phyloP scores from a whole-genome alignment of 2,888 invertebrate species.

The Metopia argyrocephala region DNA sequence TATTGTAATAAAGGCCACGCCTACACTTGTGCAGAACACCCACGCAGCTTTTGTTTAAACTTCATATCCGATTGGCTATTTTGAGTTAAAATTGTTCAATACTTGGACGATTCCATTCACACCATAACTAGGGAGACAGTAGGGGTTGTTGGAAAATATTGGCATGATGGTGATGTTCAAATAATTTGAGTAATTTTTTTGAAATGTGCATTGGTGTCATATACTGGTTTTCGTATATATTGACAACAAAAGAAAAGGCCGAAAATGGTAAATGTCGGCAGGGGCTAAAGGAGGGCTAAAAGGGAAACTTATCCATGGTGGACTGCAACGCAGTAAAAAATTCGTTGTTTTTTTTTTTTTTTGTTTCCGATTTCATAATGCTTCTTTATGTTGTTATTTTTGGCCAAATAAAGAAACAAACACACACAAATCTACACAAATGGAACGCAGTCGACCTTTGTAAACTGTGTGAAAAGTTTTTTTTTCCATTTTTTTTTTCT shows the following conservation, averaged over 20 bases:
- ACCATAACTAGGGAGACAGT: background rate
- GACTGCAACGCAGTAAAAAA: slow-evolving; percentile 60
- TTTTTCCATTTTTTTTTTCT: too few species aligned
- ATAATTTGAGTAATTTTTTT: slow-evolving; percentile 56
- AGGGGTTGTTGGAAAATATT: background rate
- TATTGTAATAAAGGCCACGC: slow-evolving; percentile 50
- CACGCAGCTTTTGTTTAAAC: slow-evolving; percentile 60
- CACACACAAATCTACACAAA: background rate
- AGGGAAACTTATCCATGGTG: slow-evolving; percentile 46
- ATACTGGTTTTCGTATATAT: background rate
- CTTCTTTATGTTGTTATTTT: slow-evolving; percentile 24
- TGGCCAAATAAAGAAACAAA: background rate
- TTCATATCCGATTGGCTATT: slow-evolving; percentile 63
- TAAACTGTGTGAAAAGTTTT: slow-evolving; percentile 60
- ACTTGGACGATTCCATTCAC: background rate
- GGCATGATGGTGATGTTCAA: background rate
- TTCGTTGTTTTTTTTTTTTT: slow-evolving; percentile 23
- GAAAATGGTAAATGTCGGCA: slow-evolving; percentile 4
- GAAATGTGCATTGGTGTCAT: slow-evolving; percentile 63
- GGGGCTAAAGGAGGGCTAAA: background rate
- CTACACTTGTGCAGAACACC: slow-evolving; percentile 62
- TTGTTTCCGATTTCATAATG: slow-evolving; percentile 27
- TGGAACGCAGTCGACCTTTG: slow-evolving; percentile 70
- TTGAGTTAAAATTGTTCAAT: slow-evolving; percentile 45
- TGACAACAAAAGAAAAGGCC: background rate